Evolutionary conservation across 1,140 invertebrate genomes (phyloP), one percentile per base, ranked within the genome.

Genomic region (Pseudomyrmex gracilis): DNA sequence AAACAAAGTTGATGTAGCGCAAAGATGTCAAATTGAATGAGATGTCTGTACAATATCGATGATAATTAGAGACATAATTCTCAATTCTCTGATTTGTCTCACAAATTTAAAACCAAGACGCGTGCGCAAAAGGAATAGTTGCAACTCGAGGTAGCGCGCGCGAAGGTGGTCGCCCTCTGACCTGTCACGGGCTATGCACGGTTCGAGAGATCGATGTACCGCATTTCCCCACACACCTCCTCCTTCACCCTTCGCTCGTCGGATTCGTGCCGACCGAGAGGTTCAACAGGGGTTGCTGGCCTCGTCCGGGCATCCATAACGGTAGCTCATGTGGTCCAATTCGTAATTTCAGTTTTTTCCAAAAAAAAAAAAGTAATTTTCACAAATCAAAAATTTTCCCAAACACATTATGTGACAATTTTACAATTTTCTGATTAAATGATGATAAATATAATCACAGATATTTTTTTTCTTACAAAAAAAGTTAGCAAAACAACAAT

Each of bases 201-300:
- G 90, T 91, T 90, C 77, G 88, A 89, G 90, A 93, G 90, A 94
- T 94, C 93, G 93, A 93, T 93, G 91, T 91, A 88, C 92, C 86
- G 86, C 83, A 85, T 88, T 88, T 86, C 87, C 82, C 71, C 87
- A 83, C 87, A 87, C 82, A 63, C 49, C 67, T 76, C 60, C 34
- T 70, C 64, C 82, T 85, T 87, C 82, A 84, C 82, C 84, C 85
- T 77, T 67, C 82, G 77, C 83, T 55, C 73, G 83, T 76, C 76
- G 73, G 76, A 83, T 88, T 88, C 83, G 83, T 77, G 86, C 70
- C 86, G 78, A 85, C 74, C 83, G 71, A 87, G 88, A 90, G 92
- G 92, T 93, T 93, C 93, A 93, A 88, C 90, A 91, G 90, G 93
- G 93, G 94, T 94, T 93, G 92, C 92, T 93, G 93, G 89, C 93